A percentile compares a stretch with the other conserved stretches of the same genome.
Conservation (phyloP, 2,113 vertebrate species). For the Narcine bancroftii region DNA sequence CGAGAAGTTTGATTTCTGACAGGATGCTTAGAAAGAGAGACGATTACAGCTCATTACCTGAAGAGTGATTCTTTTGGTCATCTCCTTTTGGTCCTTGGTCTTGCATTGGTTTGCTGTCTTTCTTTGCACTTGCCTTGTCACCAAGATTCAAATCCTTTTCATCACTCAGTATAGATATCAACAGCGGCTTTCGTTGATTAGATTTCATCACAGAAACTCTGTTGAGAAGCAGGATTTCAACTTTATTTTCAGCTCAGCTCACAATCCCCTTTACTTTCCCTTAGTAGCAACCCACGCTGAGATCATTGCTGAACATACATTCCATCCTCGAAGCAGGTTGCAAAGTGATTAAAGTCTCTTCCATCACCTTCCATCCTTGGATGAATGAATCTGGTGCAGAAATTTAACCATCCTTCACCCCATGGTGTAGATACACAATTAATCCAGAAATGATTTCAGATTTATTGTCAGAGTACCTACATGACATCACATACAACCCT, state of each 20-base stretch:
- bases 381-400: no score
- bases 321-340: no score
- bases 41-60: neutral
- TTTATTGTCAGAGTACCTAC: no score
- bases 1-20: neutral
- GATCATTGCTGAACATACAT: no score
- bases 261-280: no score
- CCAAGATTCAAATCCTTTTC: neutral
- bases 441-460: no score
- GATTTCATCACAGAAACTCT: conserved; percentile 51
- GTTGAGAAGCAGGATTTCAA: neutral
- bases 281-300: neutral
- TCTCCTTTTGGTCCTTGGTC: neutral
- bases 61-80: neutral
- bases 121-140: neutral
- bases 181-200: conserved; percentile 50
- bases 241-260: neutral
- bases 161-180: conserved; percentile 35
- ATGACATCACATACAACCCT: no score
- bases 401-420: no score
- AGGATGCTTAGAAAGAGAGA: neutral
- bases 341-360: no score
- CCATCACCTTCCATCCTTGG: no score
- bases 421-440: no score
- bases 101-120: neutral